These are phyloP conservation scores for Coregonus clupeaformis DNA, from an alignment of 2,113 vertebrate genomes.

Conservation along the genomic window DNA sequence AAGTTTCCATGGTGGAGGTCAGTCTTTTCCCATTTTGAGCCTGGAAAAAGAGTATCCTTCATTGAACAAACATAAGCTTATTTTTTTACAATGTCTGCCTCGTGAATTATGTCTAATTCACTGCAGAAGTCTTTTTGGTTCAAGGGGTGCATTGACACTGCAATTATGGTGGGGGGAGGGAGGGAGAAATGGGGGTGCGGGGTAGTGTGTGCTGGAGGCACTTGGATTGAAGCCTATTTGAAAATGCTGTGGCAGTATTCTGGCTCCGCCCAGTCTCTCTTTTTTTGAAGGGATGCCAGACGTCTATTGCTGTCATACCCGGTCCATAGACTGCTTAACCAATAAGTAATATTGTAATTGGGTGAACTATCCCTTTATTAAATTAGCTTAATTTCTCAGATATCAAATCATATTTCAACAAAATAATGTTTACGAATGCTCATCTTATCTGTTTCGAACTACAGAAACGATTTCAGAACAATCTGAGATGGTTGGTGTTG, in stretches of 20 bases:
- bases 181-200: slow-evolving; percentile 14
- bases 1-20: not conserved
- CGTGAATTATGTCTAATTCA: slow-evolving; percentile 26
- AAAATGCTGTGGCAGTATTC: slow-evolving; percentile 36
- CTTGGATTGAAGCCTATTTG: slow-evolving; percentile 35
- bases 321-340: too few relatives aligned
- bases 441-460: too few relatives aligned
- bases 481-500: too few relatives aligned
- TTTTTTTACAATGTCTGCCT: not conserved
- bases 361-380: too few relatives aligned
- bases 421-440: too few relatives aligned
- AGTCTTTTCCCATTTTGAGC: not conserved
- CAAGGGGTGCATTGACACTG: slow-evolving; percentile 37
- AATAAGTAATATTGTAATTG: too few relatives aligned
- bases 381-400: too few relatives aligned
- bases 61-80: not conserved
- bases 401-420: too few relatives aligned
- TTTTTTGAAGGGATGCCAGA: not conserved
- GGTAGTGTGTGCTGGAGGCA: slow-evolving; percentile 24
- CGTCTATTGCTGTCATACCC: too few relatives aligned
- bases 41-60: not conserved
- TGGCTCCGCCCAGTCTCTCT: slow-evolving; percentile 25
- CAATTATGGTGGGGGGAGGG: slow-evolving; percentile 40
- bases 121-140: slow-evolving; percentile 50
- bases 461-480: too few relatives aligned